phyloP scores from a whole-genome alignment of 2,888 invertebrate species.

The Nematopogon swammerdamellus region DNA sequence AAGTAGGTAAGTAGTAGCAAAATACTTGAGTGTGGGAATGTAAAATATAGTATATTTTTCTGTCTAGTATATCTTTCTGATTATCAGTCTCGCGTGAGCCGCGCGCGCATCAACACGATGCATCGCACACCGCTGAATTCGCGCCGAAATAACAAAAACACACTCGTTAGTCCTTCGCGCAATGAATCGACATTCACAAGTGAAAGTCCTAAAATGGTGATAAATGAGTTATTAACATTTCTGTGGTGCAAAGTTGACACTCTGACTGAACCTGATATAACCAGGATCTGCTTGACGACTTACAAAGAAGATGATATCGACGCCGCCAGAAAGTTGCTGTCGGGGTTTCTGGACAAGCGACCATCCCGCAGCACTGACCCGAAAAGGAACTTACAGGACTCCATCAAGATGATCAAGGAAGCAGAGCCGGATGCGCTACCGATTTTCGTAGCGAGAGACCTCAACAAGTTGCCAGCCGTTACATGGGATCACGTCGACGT shows the following conservation, averaged over 20 bases:
- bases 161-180: too few species aligned
- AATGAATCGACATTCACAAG: too few species aligned
- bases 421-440: neutral
- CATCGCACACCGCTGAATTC: too few species aligned
- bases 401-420: neutral
- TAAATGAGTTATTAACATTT: neutral
- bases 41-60: too few species aligned
- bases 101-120: too few species aligned
- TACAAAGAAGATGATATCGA: neutral
- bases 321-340: neutral
- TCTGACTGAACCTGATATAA: neutral
- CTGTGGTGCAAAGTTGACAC: neutral
- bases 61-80: too few species aligned
- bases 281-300: neutral
- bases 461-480: neutral
- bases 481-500: neutral
- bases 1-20: too few species aligned
- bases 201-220: neutral
- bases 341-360: neutral
- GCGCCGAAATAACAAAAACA: too few species aligned
- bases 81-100: too few species aligned
- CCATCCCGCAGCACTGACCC: neutral
- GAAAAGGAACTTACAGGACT: neutral
- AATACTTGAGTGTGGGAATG: too few species aligned
- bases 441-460: neutral